These are phyloP conservation scores for Lepidochrysops patricia DNA, from an alignment of 2,888 invertebrate species.

Conservation along the genomic window DNA sequence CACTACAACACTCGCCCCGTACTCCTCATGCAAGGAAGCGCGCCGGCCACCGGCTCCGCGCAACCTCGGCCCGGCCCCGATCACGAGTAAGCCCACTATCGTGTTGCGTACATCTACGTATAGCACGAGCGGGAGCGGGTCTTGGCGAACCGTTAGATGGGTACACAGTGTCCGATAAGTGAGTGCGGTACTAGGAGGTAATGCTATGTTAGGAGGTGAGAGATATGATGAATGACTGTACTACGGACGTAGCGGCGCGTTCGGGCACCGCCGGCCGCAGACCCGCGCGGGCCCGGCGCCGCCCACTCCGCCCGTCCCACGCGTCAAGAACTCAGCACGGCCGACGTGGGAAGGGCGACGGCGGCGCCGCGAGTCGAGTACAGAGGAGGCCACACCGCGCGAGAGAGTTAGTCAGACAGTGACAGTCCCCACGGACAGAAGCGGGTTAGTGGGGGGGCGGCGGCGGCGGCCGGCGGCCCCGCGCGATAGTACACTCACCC, in stretches of 20 bases:
- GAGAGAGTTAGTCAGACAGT: not conserved
- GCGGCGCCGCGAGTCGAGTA: not conserved
- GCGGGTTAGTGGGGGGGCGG: not conserved
- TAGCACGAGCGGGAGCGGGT: not conserved
- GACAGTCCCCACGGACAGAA: not conserved
- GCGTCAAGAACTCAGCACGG: too few species aligned
- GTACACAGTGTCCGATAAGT: not conserved
- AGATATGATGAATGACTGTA: conserved; percentile 53
- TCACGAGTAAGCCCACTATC: not conserved
- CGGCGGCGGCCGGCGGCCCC: not conserved
- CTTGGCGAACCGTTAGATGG: not conserved
- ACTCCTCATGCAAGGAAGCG: conserved; percentile 54
- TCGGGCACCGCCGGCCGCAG: not conserved
- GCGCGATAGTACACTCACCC: conserved; percentile 60
- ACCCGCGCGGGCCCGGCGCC: not conserved
- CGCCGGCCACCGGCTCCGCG: conserved; percentile 15
- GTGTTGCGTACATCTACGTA: not conserved
- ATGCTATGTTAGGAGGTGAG: conserved; percentile 57
- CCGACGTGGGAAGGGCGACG: not conserved
- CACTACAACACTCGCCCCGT: conserved; percentile 54
- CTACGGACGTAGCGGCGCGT: conserved; percentile 34
- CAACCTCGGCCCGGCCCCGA: not conserved
- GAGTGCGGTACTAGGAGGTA: conserved; percentile 11
- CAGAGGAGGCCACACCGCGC: not conserved
- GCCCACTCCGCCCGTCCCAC: not conserved